phyloP scores from a whole-genome alignment of 2,113 vertebrate genomes.

The Crotalus helleri region DNA sequence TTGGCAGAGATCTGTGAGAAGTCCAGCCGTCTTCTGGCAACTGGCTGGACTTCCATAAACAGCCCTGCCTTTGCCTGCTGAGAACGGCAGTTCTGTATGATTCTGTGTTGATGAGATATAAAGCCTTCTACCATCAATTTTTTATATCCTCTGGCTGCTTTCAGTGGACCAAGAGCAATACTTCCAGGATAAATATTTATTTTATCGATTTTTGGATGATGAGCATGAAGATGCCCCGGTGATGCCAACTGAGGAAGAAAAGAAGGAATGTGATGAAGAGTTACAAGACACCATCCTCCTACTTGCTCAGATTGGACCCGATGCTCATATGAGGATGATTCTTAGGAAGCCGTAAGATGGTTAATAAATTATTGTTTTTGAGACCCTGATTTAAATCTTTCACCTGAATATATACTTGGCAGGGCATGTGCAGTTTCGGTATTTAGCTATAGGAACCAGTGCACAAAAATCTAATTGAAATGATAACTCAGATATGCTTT shows the following conservation, averaged over 20 bases:
- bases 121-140: background rate
- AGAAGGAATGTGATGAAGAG: conserved; percentile 89
- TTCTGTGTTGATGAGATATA: background rate
- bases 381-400: background rate
- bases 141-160: conserved; percentile 9
- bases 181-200: conserved; percentile 98
- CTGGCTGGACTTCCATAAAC: background rate
- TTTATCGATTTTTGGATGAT: conserved; percentile 96
- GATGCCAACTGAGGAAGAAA: conserved; percentile 85
- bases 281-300: conserved; percentile 91
- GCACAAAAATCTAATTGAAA: background rate
- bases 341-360: conserved; percentile 88
- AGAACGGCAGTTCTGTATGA: background rate
- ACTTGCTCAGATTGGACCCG: conserved; percentile 92
- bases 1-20: background rate
- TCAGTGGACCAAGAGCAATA: conserved; percentile 91
- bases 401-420: background rate
- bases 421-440: background rate
- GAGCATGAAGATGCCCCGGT: conserved; percentile 79
- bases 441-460: background rate
- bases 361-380: conserved; percentile 17
- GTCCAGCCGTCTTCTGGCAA: background rate
- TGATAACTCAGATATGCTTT: background rate
- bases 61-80: background rate
- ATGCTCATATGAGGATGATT: conserved; percentile 98